Percentiles rank a stretch among this genome's conserved stretches.
These are phyloP conservation scores for Psittacula cyanocephala DNA, from an alignment of 2,113 vertebrate genomes.

Conservation along the genomic window DNA sequence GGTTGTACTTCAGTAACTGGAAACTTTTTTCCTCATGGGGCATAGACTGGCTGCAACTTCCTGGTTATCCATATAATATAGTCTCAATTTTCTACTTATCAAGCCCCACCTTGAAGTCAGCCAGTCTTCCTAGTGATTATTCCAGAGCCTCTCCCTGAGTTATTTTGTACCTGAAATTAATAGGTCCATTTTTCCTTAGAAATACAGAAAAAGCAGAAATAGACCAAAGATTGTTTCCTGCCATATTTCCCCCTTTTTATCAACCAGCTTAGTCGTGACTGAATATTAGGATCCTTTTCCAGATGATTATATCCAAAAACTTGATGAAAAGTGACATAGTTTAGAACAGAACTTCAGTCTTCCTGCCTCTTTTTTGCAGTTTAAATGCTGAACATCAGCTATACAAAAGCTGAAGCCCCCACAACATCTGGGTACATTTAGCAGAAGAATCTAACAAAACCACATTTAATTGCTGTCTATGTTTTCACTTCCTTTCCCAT, in stretches of 20 bases:
- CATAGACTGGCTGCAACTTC: not conserved
- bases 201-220: not conserved
- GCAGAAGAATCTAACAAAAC: slow-evolving; percentile 40
- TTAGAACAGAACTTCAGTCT: not conserved
- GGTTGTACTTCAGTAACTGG: not conserved
- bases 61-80: not conserved
- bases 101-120: not conserved
- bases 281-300: not conserved
- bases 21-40: not conserved
- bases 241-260: not conserved
- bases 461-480: slow-evolving; percentile 26
- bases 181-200: not conserved
- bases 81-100: not conserved
- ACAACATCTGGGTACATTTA: slow-evolving; percentile 39
- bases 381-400: not conserved
- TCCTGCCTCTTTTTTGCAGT: not conserved
- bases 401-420: not conserved
- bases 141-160: not conserved
- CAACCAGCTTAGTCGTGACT: not conserved
- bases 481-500: slow-evolving; percentile 58
- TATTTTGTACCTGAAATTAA: not conserved
- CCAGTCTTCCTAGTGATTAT: not conserved
- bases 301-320: not conserved
- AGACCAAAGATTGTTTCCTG: not conserved
- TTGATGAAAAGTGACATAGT: not conserved